Base-by-base conservation (phyloP, 2,888 invertebrate genomes). In the Drosophila tripunctata region DNA sequence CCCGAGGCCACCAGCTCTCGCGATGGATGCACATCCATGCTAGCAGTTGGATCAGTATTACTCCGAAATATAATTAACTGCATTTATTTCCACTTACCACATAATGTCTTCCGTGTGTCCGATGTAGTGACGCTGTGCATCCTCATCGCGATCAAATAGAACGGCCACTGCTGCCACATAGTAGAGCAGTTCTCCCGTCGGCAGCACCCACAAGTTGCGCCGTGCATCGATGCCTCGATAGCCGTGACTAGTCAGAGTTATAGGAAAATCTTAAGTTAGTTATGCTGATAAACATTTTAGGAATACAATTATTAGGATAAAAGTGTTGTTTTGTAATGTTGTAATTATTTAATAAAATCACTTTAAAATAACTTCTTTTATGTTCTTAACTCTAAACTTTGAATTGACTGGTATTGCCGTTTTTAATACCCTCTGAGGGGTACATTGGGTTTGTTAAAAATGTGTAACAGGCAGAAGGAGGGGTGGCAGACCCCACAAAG, bases 31-130 rank as follows among this genome's bases (percentile, higher is more conserved):
- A 98, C 93, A 78, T 96, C 95, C 95, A 97, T 95, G 87, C 97
- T 97, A 84, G 14, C 64, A 58, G 12, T 7, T 2, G 12, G 19
- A 14, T n/a, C n/a, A 8, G 5, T n/a, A 10, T 14, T 4, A 35
- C 1, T 6, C 6, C 1, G 6, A 2, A 21, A 5, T 7, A 4
- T 5, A 4, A 4, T 27, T 15, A 14, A 4, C 3, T 21, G 6
- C 0, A 7, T 3, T 4, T 2, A 2, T 36, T 1, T 6, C 2
- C 0, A 74, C 89, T 91, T 90, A 97, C 97, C 96, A 97, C 91
- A 97, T 96, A 78, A 98, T 97, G 83, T 98, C 98, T 90, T 98
- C 97, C 0, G 96, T 98, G 89, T 98, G 98, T 4, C 97, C 97
- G 8, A 93, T 94, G 87, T 98, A 98, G 90, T 98, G 97, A 69